Conservation (phyloP, 2,888 invertebrate genomes). For the Neoaliturus tenellus region DNA sequence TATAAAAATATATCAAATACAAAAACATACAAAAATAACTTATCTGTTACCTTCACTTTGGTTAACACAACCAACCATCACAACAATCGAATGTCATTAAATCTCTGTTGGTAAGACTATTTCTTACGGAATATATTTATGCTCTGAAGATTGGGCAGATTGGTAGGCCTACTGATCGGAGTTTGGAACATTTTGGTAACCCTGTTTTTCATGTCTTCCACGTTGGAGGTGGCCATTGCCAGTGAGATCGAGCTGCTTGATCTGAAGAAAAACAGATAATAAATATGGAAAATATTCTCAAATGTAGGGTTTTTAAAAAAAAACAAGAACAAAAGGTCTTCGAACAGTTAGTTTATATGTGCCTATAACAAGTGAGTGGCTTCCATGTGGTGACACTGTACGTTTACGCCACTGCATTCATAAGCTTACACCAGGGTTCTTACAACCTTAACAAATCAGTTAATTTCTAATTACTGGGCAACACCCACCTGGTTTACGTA, state of each 20-base stretch:
- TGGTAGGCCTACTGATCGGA: conserved; percentile 70
- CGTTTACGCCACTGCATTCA: too few relatives aligned
- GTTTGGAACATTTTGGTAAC: conserved; percentile 78
- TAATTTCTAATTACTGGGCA: too few relatives aligned
- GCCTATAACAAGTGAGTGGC: too few relatives aligned
- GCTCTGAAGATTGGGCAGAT: conserved; percentile 72
- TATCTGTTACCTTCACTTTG: neutral
- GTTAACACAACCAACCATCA: conserved; percentile 9
- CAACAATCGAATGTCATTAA: neutral
- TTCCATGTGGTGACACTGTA: too few relatives aligned
- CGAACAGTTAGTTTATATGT: too few relatives aligned
- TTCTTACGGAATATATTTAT: conserved; percentile 74
- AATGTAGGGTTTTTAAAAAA: too few relatives aligned
- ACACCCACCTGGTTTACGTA: too few relatives aligned
- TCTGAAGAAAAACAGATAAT: conserved; percentile 56
- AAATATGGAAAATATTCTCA: too few relatives aligned
- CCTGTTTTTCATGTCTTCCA: conserved; percentile 77
- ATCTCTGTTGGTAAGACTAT: conserved; percentile 63
- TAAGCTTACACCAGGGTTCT: too few relatives aligned
- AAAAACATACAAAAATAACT: conserved; percentile 16
- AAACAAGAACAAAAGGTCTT: too few relatives aligned
- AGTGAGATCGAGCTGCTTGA: conserved; percentile 69
- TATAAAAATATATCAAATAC: conserved; percentile 15
- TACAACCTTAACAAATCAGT: too few relatives aligned
- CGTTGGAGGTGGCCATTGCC: conserved; percentile 71